Evolutionary conservation across 2,113 vertebrate species (phyloP).

Genomic region (Myiopsitta monachus): DNA sequence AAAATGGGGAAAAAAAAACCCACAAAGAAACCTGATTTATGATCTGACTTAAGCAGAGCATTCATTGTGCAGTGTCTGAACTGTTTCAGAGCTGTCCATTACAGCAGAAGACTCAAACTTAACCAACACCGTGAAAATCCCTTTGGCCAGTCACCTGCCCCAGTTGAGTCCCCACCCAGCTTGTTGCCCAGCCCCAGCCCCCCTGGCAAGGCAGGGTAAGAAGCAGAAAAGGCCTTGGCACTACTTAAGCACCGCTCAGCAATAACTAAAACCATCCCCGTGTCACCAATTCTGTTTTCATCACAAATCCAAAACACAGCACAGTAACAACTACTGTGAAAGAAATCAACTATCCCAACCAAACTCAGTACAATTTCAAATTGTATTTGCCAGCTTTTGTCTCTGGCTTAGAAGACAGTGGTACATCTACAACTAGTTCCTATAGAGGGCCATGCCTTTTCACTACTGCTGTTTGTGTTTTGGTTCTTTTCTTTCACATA

Average conservation of each 20-base stretch:
- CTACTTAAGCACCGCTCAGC: neutral
- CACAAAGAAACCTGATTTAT: neutral
- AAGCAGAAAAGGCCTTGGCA: neutral
- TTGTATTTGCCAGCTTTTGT: neutral
- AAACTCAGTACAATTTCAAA: neutral
- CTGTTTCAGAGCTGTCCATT: neutral
- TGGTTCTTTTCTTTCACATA: neutral
- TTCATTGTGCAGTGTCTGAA: neutral
- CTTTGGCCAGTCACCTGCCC: neutral
- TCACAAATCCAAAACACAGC: neutral
- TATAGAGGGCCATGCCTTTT: neutral
- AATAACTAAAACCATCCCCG: neutral
- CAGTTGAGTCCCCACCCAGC: neutral
- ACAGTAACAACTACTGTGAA: neutral
- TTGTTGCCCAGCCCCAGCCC: neutral
- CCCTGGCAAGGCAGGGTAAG: neutral
- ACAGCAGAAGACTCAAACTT: fast-evolving
- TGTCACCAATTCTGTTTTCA: neutral
- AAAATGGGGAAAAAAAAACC: neutral
- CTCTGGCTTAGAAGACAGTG: neutral
- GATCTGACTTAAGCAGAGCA: neutral
- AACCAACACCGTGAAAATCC: neutral
- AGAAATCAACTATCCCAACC: neutral
- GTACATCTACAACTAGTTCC: neutral
- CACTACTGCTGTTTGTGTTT: neutral